Evolutionary conservation across 2,888 invertebrate species (phyloP), one percentile per base, ranked within the genome.

Genomic region (Agapostemon virescens): DNA sequence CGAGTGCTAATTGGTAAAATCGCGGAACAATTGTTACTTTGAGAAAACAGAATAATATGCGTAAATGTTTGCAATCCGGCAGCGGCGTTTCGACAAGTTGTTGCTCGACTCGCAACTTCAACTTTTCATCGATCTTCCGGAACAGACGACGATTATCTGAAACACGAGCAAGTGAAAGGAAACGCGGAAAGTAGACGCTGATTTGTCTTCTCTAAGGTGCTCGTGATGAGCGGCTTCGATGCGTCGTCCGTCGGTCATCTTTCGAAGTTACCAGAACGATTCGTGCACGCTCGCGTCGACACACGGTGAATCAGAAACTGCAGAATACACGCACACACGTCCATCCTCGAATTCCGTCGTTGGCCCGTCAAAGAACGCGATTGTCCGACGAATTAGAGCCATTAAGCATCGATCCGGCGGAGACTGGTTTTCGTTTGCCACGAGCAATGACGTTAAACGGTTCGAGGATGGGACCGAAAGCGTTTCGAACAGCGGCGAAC

Each of bases 331-430:
- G 36, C 61, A 20, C 40, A 71, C 33, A 33, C 45, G 33, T 71
- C 71, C 63, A 45, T 63, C 71, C 63, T 63, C 63, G 71, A 49
- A 45, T 71, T 36, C 63, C 1, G 33, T 61, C 20, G 20, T 61
- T 30, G 7, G 30, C 17, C 20, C 61, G 61, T 33, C 6, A 4
- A 61, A 17, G 33, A 33, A 17, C 33, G 49, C 49, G 15, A 55
- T 55, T 55, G 52, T 2, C 26, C 30, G 55, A 17, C 2, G 17
- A 55, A 26, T 17, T 17, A 26, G 15, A 15, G 6, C 23, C 26
- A 26, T 26, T 61, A 30, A 0, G 33, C 33, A 11, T 3, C 33
- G 61, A 61, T 63, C 33, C n/a, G 4, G 11, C 13, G 20, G 61
- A 4, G 61, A 20, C 20, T 30, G 20, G 33, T n/a, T 63, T 36